Evolutionary conservation across 2,888 invertebrate genomes (phyloP).

Genomic region (Elysia crispata): DNA sequence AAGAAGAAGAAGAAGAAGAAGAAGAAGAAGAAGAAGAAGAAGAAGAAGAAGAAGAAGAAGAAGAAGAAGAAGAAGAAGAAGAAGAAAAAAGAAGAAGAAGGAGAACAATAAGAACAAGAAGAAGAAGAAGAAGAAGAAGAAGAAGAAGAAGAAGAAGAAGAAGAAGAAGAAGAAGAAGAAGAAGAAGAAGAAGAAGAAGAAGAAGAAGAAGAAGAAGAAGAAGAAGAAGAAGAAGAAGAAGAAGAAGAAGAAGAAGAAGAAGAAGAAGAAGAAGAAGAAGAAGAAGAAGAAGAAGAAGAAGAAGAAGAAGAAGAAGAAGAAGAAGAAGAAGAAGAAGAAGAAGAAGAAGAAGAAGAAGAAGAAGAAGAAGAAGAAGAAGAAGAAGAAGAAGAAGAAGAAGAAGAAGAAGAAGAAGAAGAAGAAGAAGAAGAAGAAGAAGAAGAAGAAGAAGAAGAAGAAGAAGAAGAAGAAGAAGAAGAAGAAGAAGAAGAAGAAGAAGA

Average conservation of each 20-base stretch:
- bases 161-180: background rate
- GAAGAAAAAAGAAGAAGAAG: background rate
- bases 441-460: background rate
- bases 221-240: background rate
- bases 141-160: background rate
- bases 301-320: background rate
- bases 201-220: background rate
- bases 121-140: background rate
- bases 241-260: constrained; percentile 1
- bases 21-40: constrained; percentile 29
- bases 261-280: constrained; percentile 1
- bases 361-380: constrained; percentile 6
- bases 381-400: background rate
- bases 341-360: background rate
- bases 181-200: background rate
- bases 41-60: constrained; percentile 9
- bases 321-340: background rate
- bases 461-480: constrained; percentile 14
- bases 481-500: constrained; percentile 18
- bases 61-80: background rate
- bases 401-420: background rate
- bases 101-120: background rate
- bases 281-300: background rate
- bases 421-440: background rate
- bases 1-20: constrained; percentile 29